phyloP scores from a whole-genome alignment of 2,113 vertebrate species.

The Eulemur macaco region DNA sequence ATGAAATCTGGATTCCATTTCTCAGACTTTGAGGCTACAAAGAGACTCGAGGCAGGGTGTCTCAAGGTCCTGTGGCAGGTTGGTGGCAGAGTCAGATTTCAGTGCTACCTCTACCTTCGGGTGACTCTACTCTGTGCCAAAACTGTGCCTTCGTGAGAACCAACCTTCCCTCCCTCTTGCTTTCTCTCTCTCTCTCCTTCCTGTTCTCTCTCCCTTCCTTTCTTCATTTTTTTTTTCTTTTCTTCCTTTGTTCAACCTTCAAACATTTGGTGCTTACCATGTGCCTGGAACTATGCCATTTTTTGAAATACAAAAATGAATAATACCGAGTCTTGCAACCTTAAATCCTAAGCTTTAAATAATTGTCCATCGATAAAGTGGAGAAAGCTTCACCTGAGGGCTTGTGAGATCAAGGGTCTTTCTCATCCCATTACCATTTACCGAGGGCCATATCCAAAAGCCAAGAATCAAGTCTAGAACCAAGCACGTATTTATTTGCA shows the following conservation, averaged over 20 bases:
- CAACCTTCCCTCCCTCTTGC: not conserved
- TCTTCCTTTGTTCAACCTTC: not conserved
- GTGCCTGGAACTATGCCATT: not conserved
- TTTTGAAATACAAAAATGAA: not conserved
- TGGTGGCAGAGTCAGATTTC: not conserved
- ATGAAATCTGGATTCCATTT: not conserved
- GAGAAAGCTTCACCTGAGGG: not conserved
- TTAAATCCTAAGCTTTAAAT: conserved; percentile 1
- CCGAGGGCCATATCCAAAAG: not conserved
- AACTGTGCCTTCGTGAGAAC: not conserved
- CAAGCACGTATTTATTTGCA: not conserved
- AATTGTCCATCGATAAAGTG: not conserved
- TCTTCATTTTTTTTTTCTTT: too few relatives aligned
- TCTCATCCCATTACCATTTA: not conserved
- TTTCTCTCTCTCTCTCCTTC: too few relatives aligned
- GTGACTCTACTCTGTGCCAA: not conserved
- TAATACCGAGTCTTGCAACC: not conserved
- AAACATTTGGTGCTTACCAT: not conserved
- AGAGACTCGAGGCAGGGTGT: not conserved
- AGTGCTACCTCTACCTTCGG: not conserved
- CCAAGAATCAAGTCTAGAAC: not conserved
- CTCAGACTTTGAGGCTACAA: not conserved
- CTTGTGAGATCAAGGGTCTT: not conserved
- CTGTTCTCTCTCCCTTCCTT: not conserved
- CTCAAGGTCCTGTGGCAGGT: not conserved